These are phyloP conservation scores for Dryococelus australis DNA, from an alignment of 2,888 invertebrate genomes.

Conservation along the genomic window DNA sequence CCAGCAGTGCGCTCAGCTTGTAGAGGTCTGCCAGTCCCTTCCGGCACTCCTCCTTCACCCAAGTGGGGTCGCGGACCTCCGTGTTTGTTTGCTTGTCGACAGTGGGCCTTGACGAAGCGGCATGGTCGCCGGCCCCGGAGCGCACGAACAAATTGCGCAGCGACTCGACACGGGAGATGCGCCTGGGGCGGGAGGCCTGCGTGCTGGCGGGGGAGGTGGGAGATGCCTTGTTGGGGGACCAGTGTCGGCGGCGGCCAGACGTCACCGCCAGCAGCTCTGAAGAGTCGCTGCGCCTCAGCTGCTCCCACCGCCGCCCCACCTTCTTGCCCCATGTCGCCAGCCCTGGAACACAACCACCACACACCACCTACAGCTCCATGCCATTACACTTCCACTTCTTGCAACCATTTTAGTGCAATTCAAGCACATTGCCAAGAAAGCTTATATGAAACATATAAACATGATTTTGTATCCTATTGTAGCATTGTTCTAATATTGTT, in stretches of 20 bases:
- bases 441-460: not conserved
- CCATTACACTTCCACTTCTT: not conserved
- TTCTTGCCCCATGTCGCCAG: conserved; percentile 68
- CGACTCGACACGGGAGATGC: conserved; percentile 64
- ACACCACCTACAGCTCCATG: conserved; percentile 10
- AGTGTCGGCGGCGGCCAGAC: conserved; percentile 58
- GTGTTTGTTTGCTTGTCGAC: conserved; percentile 46
- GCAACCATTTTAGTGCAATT: not conserved
- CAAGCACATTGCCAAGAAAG: not conserved
- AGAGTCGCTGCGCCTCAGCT: conserved; percentile 66
- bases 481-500: no score
- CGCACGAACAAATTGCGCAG: conserved; percentile 62
- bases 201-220: conserved; percentile 44
- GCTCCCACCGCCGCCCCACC: conserved; percentile 68
- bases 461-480: not conserved
- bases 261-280: conserved; percentile 62
- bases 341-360: conserved; percentile 57
- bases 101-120: no score
- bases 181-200: conserved; percentile 52
- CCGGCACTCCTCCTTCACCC: conserved; percentile 52
- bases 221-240: conserved; percentile 56
- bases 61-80: conserved; percentile 25
- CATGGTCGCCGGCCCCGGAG: conserved; percentile 44
- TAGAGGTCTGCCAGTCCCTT: conserved; percentile 54
- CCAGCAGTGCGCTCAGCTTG: conserved; percentile 50